Percentiles rank a stretch among this genome's conserved stretches.
Conservation (phyloP, 2,888 invertebrate species). For the Parapristionchus giblindavisi region DNA sequence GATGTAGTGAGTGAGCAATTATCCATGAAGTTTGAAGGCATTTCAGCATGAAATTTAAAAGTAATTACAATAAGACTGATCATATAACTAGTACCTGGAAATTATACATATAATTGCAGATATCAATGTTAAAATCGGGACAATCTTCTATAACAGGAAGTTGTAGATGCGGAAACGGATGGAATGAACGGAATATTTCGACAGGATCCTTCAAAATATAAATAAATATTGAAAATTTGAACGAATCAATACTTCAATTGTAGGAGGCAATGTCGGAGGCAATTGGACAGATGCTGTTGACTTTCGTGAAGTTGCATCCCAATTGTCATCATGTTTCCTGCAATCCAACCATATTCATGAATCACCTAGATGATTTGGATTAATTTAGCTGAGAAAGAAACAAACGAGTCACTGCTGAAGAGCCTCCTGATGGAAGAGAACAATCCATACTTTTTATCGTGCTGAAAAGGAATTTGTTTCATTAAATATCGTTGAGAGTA, state of each 20-base stretch:
- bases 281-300: no score
- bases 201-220: no score
- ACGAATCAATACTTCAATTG: no score
- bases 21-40: background rate
- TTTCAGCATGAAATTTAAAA: no score
- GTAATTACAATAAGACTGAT: background rate
- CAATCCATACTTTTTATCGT: constrained; percentile 2
- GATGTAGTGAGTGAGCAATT: background rate
- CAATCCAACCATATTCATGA: background rate
- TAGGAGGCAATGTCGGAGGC: no score
- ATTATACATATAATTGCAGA: constrained; percentile 25
- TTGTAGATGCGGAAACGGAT: background rate
- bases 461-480: background rate
- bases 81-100: background rate
- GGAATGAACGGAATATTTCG: no score
- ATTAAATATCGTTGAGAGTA: background rate
- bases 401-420: constrained; percentile 13
- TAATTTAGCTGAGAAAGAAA: background rate
- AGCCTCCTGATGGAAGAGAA: constrained; percentile 5
- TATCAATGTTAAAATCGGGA: constrained; percentile 6
- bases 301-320: no score
- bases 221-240: no score
- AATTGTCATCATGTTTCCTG: constrained; percentile 6
- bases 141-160: constrained; percentile 15
- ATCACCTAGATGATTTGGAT: no score